A percentile compares a stretch with the other conserved stretches of the same genome.
phyloP scores from a whole-genome alignment of 2,888 invertebrate species.

The Tiliacea citrago region DNA sequence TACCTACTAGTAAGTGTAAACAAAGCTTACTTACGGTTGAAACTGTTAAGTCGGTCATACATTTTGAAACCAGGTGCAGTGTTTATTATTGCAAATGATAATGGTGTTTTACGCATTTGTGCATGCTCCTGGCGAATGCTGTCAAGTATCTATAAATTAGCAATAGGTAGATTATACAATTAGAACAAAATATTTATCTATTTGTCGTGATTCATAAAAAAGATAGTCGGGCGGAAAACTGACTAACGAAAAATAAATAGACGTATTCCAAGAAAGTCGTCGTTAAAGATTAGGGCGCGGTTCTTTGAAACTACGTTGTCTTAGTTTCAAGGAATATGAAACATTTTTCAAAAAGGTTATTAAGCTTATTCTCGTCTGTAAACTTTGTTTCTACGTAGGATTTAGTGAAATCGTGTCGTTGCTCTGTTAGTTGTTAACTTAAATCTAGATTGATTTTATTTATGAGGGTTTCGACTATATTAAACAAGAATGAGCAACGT shows the following conservation, averaged over 20 bases:
- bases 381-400: constrained; percentile 51
- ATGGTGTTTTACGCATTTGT: constrained; percentile 10
- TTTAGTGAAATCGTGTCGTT: constrained; percentile 15
- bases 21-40: constrained; percentile 18
- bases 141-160: too few species aligned
- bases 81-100: constrained; percentile 42
- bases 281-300: constrained; percentile 31
- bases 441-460: constrained; percentile 31
- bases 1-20: constrained; percentile 33
- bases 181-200: constrained; percentile 19
- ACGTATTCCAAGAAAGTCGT: constrained; percentile 39
- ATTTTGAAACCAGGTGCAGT: constrained; percentile 37
- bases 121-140: constrained; percentile 8
- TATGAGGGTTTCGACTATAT: neutral
- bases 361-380: constrained; percentile 27
- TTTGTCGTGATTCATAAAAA: constrained; percentile 37
- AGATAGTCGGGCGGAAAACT: constrained; percentile 22
- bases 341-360: constrained; percentile 38
- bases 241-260: constrained; percentile 49
- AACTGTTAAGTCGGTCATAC: constrained; percentile 35
- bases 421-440: constrained; percentile 3
- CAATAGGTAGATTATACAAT: constrained; percentile 39
- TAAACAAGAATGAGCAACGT: constrained; percentile 2
- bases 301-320: constrained; percentile 34
- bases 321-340: constrained; percentile 18